These are phyloP conservation scores for Syngnathus typhle DNA, from an alignment of 2,113 vertebrate genomes.

Conservation along the genomic window DNA sequence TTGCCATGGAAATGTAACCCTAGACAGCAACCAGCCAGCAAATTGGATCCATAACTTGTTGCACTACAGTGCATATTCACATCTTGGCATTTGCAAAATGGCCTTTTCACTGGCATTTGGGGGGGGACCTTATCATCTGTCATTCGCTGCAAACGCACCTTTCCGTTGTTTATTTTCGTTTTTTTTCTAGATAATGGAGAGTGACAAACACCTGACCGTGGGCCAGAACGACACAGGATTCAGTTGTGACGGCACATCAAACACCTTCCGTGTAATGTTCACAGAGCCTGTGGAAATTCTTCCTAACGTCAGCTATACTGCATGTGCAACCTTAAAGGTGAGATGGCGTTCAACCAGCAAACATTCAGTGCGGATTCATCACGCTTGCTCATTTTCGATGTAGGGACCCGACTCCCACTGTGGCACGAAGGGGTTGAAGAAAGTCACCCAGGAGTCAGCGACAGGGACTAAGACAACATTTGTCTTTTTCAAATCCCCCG, in stretches of 20 bases:
- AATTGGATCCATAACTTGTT: background rate
- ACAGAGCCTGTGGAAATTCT: conserved; percentile 90
- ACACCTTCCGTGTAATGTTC: conserved; percentile 92
- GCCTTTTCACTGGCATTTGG: background rate
- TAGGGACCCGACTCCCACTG: conserved; percentile 94
- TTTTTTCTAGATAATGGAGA: conserved; percentile 75
- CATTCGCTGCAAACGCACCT: background rate
- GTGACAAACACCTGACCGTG: conserved; percentile 84
- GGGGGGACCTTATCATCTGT: background rate
- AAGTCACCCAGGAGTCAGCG: conserved; percentile 80
- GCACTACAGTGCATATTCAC: background rate
- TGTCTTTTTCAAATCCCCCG: conserved; percentile 88
- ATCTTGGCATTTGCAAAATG: background rate
- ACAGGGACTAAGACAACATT: conserved; percentile 87
- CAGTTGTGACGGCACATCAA: conserved; percentile 88
- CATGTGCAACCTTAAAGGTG: conserved; percentile 88
- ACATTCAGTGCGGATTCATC: background rate
- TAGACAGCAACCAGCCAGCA: too few relatives aligned
- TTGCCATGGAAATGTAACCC: too few relatives aligned
- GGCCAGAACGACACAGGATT: conserved; percentile 92
- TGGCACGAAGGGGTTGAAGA: conserved; percentile 91
- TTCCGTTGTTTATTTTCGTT: background rate
- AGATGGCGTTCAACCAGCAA: background rate
- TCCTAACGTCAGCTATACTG: conserved; percentile 87
- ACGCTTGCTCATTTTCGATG: background rate